Evolutionary conservation across 2,797 vertebrate genomes (phyloP).

Genomic region (Lutjanus campechanus): DNA sequence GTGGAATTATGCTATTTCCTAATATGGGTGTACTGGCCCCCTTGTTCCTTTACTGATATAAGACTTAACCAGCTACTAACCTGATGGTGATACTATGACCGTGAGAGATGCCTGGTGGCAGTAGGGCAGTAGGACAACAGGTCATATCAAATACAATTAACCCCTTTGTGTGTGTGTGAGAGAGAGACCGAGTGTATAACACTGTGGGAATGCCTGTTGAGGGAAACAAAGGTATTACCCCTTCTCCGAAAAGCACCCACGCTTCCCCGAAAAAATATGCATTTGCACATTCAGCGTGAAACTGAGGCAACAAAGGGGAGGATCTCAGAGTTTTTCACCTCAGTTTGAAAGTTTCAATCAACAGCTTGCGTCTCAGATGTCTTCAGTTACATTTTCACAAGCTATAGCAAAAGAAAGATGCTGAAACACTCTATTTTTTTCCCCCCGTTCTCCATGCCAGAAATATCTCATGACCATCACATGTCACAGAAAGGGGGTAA

Average conservation of each 20-base stretch:
- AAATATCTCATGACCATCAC: slow-evolving; percentile 21
- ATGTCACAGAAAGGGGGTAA: not conserved
- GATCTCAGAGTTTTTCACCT: slow-evolving; percentile 42
- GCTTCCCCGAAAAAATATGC: slow-evolving; percentile 72
- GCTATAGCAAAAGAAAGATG: slow-evolving; percentile 6
- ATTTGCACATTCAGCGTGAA: slow-evolving; percentile 76
- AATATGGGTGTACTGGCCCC: not conserved
- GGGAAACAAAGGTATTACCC: slow-evolving; percentile 70
- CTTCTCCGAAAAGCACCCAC: slow-evolving; percentile 72
- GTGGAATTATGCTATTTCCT: not conserved
- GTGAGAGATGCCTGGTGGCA: slow-evolving; percentile 38
- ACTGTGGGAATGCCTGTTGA: slow-evolving; percentile 64
- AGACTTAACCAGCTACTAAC: not conserved
- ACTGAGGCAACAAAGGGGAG: slow-evolving; percentile 68
- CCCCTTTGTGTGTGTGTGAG: slow-evolving; percentile 8
- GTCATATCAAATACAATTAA: slow-evolving; percentile 14
- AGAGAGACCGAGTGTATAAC: not conserved
- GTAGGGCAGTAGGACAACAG: slow-evolving; percentile 39
- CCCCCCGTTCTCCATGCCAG: not conserved
- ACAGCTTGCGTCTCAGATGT: slow-evolving; percentile 17
- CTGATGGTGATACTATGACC: not conserved
- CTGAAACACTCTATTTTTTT: slow-evolving; percentile 7
- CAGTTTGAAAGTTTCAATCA: slow-evolving; percentile 65
- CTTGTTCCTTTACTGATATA: not conserved
- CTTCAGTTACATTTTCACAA: slow-evolving; percentile 45